Base-by-base conservation (phyloP, 2,888 invertebrate genomes). In the Stegana nigrithorax region DNA sequence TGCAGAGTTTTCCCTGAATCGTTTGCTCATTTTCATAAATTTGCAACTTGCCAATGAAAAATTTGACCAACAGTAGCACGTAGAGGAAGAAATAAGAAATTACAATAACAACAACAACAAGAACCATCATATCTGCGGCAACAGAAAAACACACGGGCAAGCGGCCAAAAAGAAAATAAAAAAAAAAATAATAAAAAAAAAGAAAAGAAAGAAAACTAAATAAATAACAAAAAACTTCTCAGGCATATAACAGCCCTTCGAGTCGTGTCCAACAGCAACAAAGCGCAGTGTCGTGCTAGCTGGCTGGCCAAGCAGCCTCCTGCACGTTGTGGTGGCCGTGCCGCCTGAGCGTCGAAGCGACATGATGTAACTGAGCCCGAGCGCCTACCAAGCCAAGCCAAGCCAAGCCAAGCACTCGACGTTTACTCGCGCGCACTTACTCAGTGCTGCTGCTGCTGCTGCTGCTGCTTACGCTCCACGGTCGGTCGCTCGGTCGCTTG, bases 11-110 rank as follows among this genome's bases (percentile, higher is more conserved):
- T 56, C n/a, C 62, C 63, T 67, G 62, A 42, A 32, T 53, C 68
- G 63, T 62, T 67, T 63, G 62, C 77, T 80, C 71, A 80, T 78
- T 80, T 78, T 74, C 75, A 80, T 77, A 80, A 78, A 78, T 78
- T 78, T 72, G 58, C 63, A 63, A 45, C 36, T 53, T 45, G 10
- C 44, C 55, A 53, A 73, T 71, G 66, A 44, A 53, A 68, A 66
- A 65, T 64, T 45, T 57, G 44, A 17, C 57, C 17, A 44, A 26
- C 42, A 57, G 23, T 39, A 39, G 14, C 6, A 8, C 10, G 10
- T 25, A 27, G 10, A 44, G 36, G 32, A 6, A 17, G 17, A 14
- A 26, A 50, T 10, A 27, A 60, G 36, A 56, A 61, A 55, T n/a
- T 7, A 12, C 32, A 25, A 53, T 51, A 68, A 63, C 60, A 59